These are phyloP conservation scores for Drosophila watanabei DNA, from an alignment of 1,140 invertebrate genomes.

Conservation along the genomic window DNA sequence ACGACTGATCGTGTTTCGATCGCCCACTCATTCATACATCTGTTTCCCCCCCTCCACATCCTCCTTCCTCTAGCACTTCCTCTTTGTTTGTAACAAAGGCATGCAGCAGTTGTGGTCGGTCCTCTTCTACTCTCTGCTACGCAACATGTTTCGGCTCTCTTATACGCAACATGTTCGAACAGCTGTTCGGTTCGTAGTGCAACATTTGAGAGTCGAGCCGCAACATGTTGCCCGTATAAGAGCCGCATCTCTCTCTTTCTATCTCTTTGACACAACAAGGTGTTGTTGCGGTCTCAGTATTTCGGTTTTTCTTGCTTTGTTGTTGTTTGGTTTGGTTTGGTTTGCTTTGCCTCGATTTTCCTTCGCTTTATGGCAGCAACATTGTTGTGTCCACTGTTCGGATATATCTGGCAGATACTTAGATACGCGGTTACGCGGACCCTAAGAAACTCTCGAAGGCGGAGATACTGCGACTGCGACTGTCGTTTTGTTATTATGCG, in stretches of 20 bases:
- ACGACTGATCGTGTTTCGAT: constrained; percentile 39
- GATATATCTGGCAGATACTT: constrained; percentile 47
- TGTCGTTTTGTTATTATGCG: constrained; percentile 67
- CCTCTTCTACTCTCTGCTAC: constrained; percentile 48
- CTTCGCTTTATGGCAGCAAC: constrained; percentile 26
- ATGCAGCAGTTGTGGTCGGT: neutral
- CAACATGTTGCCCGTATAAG: constrained; percentile 64
- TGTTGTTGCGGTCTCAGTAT: constrained; percentile 21
- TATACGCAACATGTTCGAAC: constrained; percentile 65
- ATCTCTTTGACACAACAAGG: constrained; percentile 31
- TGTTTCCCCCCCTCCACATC: neutral
- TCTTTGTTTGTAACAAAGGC: neutral
- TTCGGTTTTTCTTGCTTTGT: constrained; percentile 3
- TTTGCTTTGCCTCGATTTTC: constrained; percentile 8
- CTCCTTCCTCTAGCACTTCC: neutral
- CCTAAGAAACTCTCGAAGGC: constrained; percentile 19
- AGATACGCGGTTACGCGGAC: constrained; percentile 34
- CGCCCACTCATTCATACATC: constrained; percentile 26
- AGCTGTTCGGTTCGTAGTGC: constrained; percentile 50
- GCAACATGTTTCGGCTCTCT: constrained; percentile 56
- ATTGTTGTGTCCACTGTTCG: constrained; percentile 44
- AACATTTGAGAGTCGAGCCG: constrained; percentile 65
- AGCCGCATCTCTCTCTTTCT: neutral
- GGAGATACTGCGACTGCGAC: constrained; percentile 30
- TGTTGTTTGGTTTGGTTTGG: constrained; percentile 4